Percentiles rank a stretch among this genome's conserved stretches.
These are phyloP conservation scores for Meandrina meandrites DNA, from an alignment of 92 coral and sea anemone genomes.

Conservation along the genomic window DNA sequence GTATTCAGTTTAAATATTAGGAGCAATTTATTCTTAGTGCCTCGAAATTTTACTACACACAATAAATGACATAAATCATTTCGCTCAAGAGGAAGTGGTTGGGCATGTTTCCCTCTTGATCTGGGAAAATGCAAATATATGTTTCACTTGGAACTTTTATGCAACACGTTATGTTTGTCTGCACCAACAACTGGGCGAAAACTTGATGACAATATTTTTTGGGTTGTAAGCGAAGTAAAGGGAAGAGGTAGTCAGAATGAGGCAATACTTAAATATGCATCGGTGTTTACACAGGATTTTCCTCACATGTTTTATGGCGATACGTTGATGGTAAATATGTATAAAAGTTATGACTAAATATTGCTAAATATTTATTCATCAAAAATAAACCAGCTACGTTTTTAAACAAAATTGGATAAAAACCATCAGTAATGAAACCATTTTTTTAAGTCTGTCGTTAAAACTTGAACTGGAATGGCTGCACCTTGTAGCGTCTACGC, in stretches of 20 bases:
- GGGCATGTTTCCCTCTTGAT: neutral
- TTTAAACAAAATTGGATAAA: neutral
- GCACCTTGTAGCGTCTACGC: neutral
- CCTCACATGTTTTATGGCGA: neutral
- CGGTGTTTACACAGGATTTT: neutral
- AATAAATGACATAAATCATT: neutral
- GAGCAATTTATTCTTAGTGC: neutral
- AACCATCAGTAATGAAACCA: neutral
- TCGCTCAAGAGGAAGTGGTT: neutral
- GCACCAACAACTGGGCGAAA: neutral
- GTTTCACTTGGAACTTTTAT: neutral
- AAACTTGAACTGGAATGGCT: neutral
- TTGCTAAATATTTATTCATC: neutral
- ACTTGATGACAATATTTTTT: neutral
- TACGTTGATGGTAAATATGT: neutral
- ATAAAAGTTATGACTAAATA: neutral
- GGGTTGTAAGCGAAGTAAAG: neutral
- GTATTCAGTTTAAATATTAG: neutral
- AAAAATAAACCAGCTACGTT: neutral
- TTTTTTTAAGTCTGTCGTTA: neutral
- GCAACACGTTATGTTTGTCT: neutral
- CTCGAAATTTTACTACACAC: neutral
- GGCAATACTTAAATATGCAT: neutral
- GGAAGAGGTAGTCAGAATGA: neutral
- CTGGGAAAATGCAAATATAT: neutral